Conservation (phyloP, 1,140 invertebrate genomes). For the Sycobia sp. region DNA sequence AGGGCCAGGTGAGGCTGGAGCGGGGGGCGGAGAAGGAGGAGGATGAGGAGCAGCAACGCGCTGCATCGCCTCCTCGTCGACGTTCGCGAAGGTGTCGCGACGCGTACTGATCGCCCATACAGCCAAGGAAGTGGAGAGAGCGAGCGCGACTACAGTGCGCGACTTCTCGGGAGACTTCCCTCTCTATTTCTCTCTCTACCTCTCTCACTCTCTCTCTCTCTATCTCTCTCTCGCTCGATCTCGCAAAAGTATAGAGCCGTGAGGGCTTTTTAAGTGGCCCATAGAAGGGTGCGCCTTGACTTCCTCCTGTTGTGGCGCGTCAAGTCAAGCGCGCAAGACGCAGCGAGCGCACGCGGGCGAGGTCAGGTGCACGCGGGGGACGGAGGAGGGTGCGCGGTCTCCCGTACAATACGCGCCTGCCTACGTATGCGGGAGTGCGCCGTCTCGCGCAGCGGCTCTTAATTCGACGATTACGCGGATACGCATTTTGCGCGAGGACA, state of each 20-base stretch:
- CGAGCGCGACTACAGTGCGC: not conserved
- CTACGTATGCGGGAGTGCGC: no score
- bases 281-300: no score
- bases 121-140: conserved; percentile 2
- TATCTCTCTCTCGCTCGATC: conserved; percentile 6
- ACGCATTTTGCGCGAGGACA: no score
- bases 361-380: conserved; percentile 16
- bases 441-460: no score
- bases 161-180: conserved; percentile 4
- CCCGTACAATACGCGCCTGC: no score
- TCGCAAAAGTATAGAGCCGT: no score
- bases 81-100: conserved; percentile 26
- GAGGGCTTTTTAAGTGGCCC: no score
- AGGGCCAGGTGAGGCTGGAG: no score
- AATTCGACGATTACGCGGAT: no score
- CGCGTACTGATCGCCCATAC: conserved; percentile 25
- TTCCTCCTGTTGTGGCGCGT: no score
- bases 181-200: not conserved
- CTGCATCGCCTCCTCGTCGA: conserved; percentile 10
- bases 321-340: conserved; percentile 18
- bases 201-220: conserved; percentile 11
- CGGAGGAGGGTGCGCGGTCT: not conserved
- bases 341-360: conserved; percentile 1
- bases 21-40: no score
- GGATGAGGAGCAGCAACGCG: not conserved